Evolutionary conservation across 2,797 vertebrate genomes (phyloP), one percentile per base, ranked within the genome.

Genomic region (Spinus pinus): DNA sequence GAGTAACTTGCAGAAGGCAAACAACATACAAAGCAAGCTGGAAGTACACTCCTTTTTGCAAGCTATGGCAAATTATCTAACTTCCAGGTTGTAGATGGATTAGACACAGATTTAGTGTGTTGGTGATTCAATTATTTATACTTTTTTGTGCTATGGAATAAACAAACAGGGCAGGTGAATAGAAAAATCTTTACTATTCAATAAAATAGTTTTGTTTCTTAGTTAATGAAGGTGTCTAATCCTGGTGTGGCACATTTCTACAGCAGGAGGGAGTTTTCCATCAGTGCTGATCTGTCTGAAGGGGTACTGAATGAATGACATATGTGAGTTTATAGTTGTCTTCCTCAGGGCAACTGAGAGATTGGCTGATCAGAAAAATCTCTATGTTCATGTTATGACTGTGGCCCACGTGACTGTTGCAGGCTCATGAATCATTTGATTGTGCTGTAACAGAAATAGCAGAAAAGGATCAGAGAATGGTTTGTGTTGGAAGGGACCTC

Each of bases 41-140:
- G 54, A 94, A 61, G 14, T 60, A 91, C 49, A 70, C 51, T 86
- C 70, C 33, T 46, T 96, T 58, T 86, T 70, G 54, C 31, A 90
- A 93, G 91, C 74, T 81, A 94, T 30, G 86, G 74, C 73, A 53
- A 95, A 93, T 95, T 84, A 93, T 79, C 65, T 93, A 94, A 91
- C 91, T 95, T 95, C 65, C 60, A 93, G 81, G 84, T 73, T 70
- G 60, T 31, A 49, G 80, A 78, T 82, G 87, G 81, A 93, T 85
- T 79, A 90, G 78, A 86, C 64, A 95, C 61, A 86, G 91, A 90
- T 42, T 78, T 10, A 56, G 5, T 14, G 4, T 60, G 60, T 2
- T 70, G 35, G 37, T 65, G 77, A 61, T 78, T 79, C 33, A 56
- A 47, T 61, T n/a, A 57, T 72, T 67, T 74, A 21, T 42, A 49